Conservation (phyloP, 2,888 invertebrate species). For the Meta bourneti region DNA sequence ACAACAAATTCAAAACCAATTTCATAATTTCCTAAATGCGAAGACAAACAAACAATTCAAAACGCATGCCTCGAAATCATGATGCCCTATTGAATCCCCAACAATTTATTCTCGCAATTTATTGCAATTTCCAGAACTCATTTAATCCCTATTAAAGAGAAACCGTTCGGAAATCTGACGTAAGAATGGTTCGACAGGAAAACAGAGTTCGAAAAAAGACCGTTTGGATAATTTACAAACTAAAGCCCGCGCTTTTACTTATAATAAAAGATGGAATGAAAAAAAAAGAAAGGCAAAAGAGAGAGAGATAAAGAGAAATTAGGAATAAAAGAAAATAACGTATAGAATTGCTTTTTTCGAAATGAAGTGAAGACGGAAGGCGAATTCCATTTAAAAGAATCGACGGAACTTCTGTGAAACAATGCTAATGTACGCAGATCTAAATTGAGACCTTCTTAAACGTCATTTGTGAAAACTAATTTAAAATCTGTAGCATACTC, state of each 20-base stretch:
- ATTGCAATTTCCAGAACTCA: background rate
- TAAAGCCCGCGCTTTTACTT: background rate
- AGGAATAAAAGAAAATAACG: background rate
- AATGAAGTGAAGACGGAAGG: constrained; percentile 5
- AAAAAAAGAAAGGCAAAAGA: background rate
- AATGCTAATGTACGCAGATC: constrained; percentile 35
- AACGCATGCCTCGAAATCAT: background rate
- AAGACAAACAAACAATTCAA: background rate
- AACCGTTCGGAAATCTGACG: background rate
- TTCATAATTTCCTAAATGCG: too few species aligned
- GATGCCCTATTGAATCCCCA: background rate
- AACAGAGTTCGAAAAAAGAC: background rate
- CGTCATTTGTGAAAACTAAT: constrained; percentile 50
- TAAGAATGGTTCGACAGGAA: background rate
- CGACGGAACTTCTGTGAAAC: constrained; percentile 15
- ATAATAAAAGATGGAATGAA: background rate
- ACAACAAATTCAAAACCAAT: too few species aligned
- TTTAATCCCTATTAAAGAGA: background rate
- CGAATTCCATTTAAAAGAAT: constrained; percentile 34
- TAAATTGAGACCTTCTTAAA: constrained; percentile 45
- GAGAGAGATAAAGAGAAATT: background rate
- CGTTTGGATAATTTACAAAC: background rate
- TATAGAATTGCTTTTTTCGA: constrained; percentile 9
- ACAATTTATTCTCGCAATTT: background rate
- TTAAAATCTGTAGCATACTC: constrained; percentile 33